A percentile compares a stretch with the other conserved stretches of the same genome.
phyloP scores from a whole-genome alignment of 2,888 invertebrate species.

The Caenorhabditis doughertyi region DNA sequence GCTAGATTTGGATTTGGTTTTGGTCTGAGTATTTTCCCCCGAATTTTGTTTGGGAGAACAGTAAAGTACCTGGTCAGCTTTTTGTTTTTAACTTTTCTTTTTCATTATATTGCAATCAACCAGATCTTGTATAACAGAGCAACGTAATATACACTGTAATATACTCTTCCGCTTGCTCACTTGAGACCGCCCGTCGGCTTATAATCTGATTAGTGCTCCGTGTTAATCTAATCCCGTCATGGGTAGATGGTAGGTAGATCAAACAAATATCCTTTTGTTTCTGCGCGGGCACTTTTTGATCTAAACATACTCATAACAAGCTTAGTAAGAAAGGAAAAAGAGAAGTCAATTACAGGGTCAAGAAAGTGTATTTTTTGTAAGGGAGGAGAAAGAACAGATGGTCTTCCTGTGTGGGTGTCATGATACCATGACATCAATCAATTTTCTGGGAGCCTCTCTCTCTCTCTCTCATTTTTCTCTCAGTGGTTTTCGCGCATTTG shows the following conservation, averaged over 20 bases:
- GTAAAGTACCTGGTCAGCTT: too few species aligned
- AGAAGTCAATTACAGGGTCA: slow-evolving; percentile 37
- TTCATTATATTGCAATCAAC: not conserved
- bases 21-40: not conserved
- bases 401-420: slow-evolving; percentile 27
- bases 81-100: not conserved
- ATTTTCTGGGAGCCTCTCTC: slow-evolving; percentile 19
- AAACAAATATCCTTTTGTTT: slow-evolving; percentile 28
- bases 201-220: slow-evolving; percentile 47
- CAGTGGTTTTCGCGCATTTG: slow-evolving; percentile 49
- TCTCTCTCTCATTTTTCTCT: slow-evolving; percentile 9
- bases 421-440: slow-evolving; percentile 60
- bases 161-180: slow-evolving; percentile 19
- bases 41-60: too few species aligned
- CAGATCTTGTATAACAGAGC: not conserved
- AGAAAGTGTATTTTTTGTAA: slow-evolving; percentile 8
- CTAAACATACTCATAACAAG: slow-evolving; percentile 34
- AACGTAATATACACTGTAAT: slow-evolving; percentile 30
- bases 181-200: slow-evolving; percentile 8
- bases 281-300: slow-evolving; percentile 32
- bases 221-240: slow-evolving; percentile 55
- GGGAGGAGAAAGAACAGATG: slow-evolving; percentile 31
- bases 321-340: slow-evolving; percentile 14
- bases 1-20: not conserved
- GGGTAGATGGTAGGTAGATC: slow-evolving; percentile 49